Conservation (phyloP, 2,797 vertebrate species). For the Zenarchopterus dispar region DNA sequence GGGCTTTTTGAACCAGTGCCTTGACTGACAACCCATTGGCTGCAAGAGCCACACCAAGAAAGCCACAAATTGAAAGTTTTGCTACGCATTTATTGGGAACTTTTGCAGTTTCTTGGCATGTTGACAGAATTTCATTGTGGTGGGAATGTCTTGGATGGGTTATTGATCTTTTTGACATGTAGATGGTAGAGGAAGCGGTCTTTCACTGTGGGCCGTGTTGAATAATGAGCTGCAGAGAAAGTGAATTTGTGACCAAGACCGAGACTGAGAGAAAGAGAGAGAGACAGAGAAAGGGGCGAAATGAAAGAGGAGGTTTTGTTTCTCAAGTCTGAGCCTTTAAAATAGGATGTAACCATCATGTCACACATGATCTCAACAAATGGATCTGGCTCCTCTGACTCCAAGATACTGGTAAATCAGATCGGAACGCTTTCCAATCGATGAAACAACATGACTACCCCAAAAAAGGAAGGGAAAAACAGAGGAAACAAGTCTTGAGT, state of each 20-base stretch:
- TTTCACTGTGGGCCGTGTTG: conserved; percentile 50
- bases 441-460: conserved; percentile 47
- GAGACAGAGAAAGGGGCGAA: conserved; percentile 14
- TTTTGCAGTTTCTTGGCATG: conserved; percentile 76
- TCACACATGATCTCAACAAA: conserved; percentile 72
- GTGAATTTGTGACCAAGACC: conserved; percentile 49
- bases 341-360: conserved; percentile 62
- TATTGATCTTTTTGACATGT: conserved; percentile 76
- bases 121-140: conserved; percentile 70
- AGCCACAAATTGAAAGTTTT: conserved; percentile 86
- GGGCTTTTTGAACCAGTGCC: conserved; percentile 75
- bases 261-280: neutral
- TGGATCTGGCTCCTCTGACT: conserved; percentile 61
- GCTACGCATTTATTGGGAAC: conserved; percentile 83
- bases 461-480: conserved; percentile 66
- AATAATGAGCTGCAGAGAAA: conserved; percentile 70
- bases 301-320: conserved; percentile 45
- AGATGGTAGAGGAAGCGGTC: conserved; percentile 63
- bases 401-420: conserved; percentile 56
- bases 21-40: conserved; percentile 83
- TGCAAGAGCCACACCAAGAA: conserved; percentile 80
- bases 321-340: conserved; percentile 56
- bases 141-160: conserved; percentile 56
- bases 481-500: conserved; percentile 33
- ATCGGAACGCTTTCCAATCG: conserved; percentile 52